Conservation (phyloP, 2,797 vertebrate genomes). For the Brachymystax lenok region DNA sequence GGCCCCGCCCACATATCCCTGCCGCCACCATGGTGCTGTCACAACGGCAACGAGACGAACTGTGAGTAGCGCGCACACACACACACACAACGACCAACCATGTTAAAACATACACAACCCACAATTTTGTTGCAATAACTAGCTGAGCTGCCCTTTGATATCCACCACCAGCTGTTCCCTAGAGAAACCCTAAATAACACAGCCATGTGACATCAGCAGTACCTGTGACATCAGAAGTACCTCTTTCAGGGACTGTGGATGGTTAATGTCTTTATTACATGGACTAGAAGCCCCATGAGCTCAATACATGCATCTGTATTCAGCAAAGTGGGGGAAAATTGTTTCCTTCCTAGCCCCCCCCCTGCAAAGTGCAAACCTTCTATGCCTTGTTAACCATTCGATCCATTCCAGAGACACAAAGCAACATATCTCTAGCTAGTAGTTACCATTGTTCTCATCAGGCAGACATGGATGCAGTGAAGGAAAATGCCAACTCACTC, state of each 20-base stretch:
- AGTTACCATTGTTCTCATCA: constrained; percentile 3
- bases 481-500: background rate
- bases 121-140: background rate
- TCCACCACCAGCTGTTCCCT: constrained; percentile 28
- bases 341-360: background rate
- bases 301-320: background rate
- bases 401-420: constrained; percentile 8
- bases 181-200: background rate
- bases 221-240: background rate
- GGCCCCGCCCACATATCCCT: constrained; percentile 51
- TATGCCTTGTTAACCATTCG: background rate
- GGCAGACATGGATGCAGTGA: background rate
- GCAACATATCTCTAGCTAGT: background rate
- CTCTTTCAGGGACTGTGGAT: constrained; percentile 8
- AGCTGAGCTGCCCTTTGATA: constrained; percentile 17
- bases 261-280: background rate
- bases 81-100: background rate
- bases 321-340: background rate
- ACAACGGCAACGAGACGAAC: constrained; percentile 98
- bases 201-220: background rate
- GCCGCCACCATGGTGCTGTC: constrained; percentile 97
- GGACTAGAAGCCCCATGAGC: background rate
- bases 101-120: too few species aligned
- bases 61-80: constrained; percentile 82
- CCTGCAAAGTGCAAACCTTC: background rate